phyloP scores from a whole-genome alignment of 2,888 invertebrate genomes.

The Schizaphis graminum region DNA sequence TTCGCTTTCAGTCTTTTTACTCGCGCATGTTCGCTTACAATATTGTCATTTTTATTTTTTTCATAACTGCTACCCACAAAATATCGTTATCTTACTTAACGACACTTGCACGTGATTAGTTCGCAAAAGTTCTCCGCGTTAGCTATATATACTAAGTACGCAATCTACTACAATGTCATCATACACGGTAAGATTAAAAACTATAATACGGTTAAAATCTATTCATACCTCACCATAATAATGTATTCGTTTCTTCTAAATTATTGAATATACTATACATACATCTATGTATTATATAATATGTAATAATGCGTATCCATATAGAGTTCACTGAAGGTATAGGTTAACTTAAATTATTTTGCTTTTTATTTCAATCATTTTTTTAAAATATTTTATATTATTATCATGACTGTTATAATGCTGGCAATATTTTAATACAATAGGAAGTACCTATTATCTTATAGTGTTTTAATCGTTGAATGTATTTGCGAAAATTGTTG shows the following conservation, averaged over 20 bases:
- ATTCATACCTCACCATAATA: neutral
- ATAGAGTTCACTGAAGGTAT: no score
- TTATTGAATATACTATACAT: no score
- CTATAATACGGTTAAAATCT: neutral
- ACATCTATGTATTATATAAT: no score
- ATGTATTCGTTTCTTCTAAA: neutral
- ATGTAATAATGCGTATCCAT: no score
- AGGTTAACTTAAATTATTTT: no score
- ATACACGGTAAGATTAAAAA: neutral
- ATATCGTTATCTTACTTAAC: neutral
- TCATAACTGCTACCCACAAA: neutral
- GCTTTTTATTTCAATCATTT: no score
- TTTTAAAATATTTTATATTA: no score
- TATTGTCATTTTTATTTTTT: neutral
- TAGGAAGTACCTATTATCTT: neutral
- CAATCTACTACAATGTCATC: neutral
- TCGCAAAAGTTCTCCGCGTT: neutral
- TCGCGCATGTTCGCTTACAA: no score
- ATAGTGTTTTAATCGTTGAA: neutral
- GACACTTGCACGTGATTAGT: neutral
- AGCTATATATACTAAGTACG: neutral
- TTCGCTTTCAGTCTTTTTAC: conserved; percentile 10
- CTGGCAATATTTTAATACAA: no score
- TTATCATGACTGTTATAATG: no score
- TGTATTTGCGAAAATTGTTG: neutral